Base-by-base conservation (phyloP, 2,797 vertebrate species). In the Hyperoplus immaculatus region DNA sequence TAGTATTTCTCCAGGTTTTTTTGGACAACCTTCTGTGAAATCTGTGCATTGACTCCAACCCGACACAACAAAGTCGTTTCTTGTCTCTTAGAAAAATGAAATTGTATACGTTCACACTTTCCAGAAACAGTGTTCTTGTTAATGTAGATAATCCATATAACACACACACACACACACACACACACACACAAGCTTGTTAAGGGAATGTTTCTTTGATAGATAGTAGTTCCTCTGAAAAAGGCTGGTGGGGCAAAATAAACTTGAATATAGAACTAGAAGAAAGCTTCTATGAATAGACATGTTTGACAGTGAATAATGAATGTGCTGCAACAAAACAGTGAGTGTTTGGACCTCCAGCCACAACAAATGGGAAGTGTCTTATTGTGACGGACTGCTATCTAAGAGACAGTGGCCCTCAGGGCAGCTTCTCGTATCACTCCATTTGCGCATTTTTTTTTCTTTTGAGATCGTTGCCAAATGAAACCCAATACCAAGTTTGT, bases 361-460 rank as follows among this genome's bases (percentile, higher is more conserved):
- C n/a, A 16, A 53, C 38, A 47, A 18, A 59, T 16, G 39, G 41
- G n/a, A 51, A 12, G 5, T 5, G 16, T 54, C 42, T 41, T 11
- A 50, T 38, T 50, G 5, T 70, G 29, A 3, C 57, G 4, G 49
- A 70, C 65, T 63, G 38, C 42, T 51, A 2, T 54, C 41, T 18
- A 60, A 60, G 60, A 47, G 63, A 60, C n/a, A 29, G 36, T 67
- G 57, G 61, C 29, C 56, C 55, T 46, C 38, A 75, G 46, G 63
- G 29, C 53, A 18, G 18, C 46, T 2, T 16, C 29, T 29, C 11
- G 14, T 6, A 41, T 21, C 56, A 39, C 29, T 29, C 29, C 29
- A 29, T 29, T 29, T 29, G 29, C 29, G 0, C n/a, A 2, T 2
- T 29, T 3, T 29, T 29, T 29, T 29, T 29, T 29, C 29, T 29